Base-by-base conservation (phyloP, 1,140 invertebrate species). In the Tachypleus tridentatus region DNA sequence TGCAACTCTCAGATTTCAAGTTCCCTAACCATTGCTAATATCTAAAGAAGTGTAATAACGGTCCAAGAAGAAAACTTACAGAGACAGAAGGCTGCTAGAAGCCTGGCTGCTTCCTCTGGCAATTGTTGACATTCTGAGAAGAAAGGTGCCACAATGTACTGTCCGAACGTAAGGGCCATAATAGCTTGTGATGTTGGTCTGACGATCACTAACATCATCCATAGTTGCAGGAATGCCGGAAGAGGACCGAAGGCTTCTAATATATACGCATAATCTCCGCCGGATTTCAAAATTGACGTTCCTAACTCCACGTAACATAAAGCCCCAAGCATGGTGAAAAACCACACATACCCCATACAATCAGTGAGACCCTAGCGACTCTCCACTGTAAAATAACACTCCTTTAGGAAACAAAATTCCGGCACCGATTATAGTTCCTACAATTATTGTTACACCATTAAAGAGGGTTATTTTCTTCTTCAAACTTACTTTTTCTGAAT, bases 221-320 rank as follows among this genome's bases (percentile, higher is more conserved):
- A 99, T 3, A 98, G 82, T 73, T 94, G 97, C 0, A 98, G 79
- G 76, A 98, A 99, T 0, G 93, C 88, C 0, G 90, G 89, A 9
- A 97, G 77, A 4, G 88, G 82, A 49, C 97, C 89, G 79, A 97
- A 92, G 0, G 92, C 88, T 74, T 92, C 86, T 56, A 85, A 85
- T 52, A 98, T 94, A 73, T 99, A 99, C 0, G 92, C 91, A 77
- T 98, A 99, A 80, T 98, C 96, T 4, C 95, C 96, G 3, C 97
- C 97, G 9, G 91, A 96, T 75, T 93, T 93, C 1, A 79, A 73
- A 51, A 85, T 82, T 51, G 79, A 84, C 77, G 91, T 84, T 82
- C 96, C 96, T 61, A 99, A 80, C 83, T 99, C 96, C 0, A 95
- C 93, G 76, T 98, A 98, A 75, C 94, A 98, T 3, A 98, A 79